phyloP scores from a whole-genome alignment of 2,113 vertebrate genomes.

The Glaucidium brasilianum region DNA sequence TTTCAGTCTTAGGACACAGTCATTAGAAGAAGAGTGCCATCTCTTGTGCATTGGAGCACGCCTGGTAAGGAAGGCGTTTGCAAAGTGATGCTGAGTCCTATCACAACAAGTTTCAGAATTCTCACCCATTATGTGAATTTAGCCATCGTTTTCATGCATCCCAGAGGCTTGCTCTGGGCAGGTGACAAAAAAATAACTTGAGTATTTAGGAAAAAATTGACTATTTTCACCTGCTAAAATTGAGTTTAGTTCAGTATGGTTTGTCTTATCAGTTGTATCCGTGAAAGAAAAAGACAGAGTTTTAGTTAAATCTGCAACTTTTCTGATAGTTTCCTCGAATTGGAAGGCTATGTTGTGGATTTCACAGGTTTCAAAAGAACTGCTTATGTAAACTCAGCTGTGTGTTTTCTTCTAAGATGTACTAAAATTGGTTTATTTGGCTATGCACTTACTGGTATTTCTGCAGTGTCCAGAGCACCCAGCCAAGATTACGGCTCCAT shows the following conservation, averaged over 20 bases:
- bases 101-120: background rate
- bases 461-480: background rate
- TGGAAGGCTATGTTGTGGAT: background rate
- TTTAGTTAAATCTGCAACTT: background rate
- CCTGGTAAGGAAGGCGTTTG: background rate
- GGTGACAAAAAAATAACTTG: background rate
- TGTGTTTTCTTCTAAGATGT: background rate
- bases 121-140: background rate
- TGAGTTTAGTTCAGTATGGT: background rate
- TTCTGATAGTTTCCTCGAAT: background rate
- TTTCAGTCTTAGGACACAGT: background rate
- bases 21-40: background rate
- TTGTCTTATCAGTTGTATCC: background rate
- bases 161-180: background rate
- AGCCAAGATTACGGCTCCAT: background rate
- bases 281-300: background rate
- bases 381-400: background rate
- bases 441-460: background rate
- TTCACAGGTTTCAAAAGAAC: background rate
- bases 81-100: background rate
- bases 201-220: background rate
- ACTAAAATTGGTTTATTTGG: background rate
- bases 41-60: background rate
- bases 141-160: background rate
- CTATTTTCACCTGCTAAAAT: background rate